Evolutionary conservation across 2,888 invertebrate genomes (phyloP), one percentile per base, ranked within the genome.

Genomic region (Xestia sexstrigata): DNA sequence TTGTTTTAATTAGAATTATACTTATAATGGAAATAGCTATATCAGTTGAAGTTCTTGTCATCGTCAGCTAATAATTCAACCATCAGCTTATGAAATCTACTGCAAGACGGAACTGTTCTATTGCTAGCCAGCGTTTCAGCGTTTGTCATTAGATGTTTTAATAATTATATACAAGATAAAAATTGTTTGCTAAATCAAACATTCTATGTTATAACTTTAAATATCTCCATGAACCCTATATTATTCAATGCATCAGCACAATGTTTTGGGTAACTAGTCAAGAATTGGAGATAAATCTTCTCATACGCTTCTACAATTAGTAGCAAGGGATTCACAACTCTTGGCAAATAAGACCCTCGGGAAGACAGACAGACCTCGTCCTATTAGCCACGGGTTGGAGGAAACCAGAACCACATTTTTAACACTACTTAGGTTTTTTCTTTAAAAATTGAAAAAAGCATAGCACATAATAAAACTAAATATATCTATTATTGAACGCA

Each of bases 1-100:
- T 70, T 26, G 52, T 49, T 70, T 69, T 60, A 62, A 15, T 66
- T 74, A 68, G 42, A 49, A 58, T 68, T 69, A n/a, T n/a, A n/a
- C n/a, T n/a, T n/a, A 4, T 68, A 26, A 47, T 69, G 13, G 15
- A 73, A 74, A 45, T 63, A 58, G 39, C 42, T 11, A 30, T 1
- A 2, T 39, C 35, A 30, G 23, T 78, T 69, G 2, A 20, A 20
- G 13, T 20, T 45, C 5, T 9, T 39, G 2, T 23, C 1, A 45
- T 9, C 20, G 13, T 15, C 3, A 20, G 17, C 9, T 3, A 8
- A 20, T 30, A n/a, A n/a, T 55, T 55, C 6, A 5, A 55, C n/a
- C 6, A n/a, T 26, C 13, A n/a, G 55, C n/a, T n/a, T n/a, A n/a
- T 1, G 11, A 30, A 42, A 11, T 42, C 11, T 42, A n/a, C 9